Conservation (phyloP, 2,797 vertebrate genomes). For the Clamator glandarius region DNA sequence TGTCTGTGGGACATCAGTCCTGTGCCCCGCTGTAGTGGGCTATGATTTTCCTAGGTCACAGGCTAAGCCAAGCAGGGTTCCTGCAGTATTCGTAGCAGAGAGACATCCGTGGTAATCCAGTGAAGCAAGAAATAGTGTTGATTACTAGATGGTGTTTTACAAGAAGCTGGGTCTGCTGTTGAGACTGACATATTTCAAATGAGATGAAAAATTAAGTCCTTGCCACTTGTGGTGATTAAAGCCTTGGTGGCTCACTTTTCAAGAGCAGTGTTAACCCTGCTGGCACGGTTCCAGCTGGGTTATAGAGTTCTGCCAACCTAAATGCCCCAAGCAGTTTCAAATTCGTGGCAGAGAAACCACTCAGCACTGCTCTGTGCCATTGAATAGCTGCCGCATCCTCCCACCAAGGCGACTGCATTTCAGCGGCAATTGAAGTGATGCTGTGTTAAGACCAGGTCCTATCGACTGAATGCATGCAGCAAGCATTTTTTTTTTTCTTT, state of each 20-base stretch:
- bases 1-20: rapidly evolving
- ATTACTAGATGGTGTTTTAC: constrained; percentile 9
- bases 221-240: constrained; percentile 53
- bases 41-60: not conserved
- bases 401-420: not conserved
- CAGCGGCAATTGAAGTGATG: not conserved
- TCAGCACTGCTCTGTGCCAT: not conserved
- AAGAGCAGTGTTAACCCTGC: constrained; percentile 28
- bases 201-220: constrained; percentile 53
- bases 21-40: rapidly evolving
- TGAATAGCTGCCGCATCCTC: not conserved
- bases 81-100: not conserved
- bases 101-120: not conserved
- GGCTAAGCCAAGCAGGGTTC: not conserved
- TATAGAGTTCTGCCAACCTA: constrained; percentile 46
- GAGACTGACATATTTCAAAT: constrained; percentile 28
- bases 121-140: not conserved
- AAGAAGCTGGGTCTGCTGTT: not conserved
- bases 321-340: constrained; percentile 48
- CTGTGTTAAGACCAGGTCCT: not conserved
- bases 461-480: not conserved
- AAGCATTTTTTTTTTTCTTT: not conserved
- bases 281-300: constrained; percentile 7
- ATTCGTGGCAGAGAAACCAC: not conserved
- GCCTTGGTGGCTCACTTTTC: constrained; percentile 40